Evolutionary conservation across 2,888 invertebrate species (phyloP), one percentile per base, ranked within the genome.

Genomic region (Hemithea aestivaria): DNA sequence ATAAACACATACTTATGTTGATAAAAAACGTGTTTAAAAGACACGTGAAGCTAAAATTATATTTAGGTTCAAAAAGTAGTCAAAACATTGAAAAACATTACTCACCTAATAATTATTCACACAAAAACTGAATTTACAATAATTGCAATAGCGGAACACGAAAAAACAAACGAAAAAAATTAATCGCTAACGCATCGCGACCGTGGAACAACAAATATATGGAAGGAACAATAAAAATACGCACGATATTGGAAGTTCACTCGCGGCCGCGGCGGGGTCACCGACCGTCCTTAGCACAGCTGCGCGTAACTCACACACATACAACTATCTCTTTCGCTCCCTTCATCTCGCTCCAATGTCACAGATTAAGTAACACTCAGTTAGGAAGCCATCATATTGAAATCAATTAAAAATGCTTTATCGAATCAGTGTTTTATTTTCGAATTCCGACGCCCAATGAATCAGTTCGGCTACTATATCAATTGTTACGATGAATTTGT

Each of bases 231-330:
- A 66, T 62, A 67, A 67, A 66, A 67, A 61, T 73, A 73, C 73
- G 73, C 76, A 75, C 74, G 73, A 75, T 74, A 81, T 87, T 83
- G 71, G 83, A 79, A 85, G 87, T 85, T 87, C 84, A 87, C 74
- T 74, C 67, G 82, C 81, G 83, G 83, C 68, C 80, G 80, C 55
- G 63, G 71, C 68, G 77, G 78, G 84, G 81, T 66, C 83, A 83
- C 82, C 87, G 83, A 85, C 87, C 87, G 87, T 87, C 87, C 87
- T 87, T 87, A 87, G 75, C 80, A 74, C 73, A 71, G 70, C 74
- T 73, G 75, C 67, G 71, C 71, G 75, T 64, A 62, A 60, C 78
- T 65, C 56, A 72, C 75, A 67, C 62, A 72, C 59, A 34, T 70
- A 63, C 45, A 42, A 23, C 73, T 48, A 59, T 85, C 84, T 66